Conservation (phyloP, 2,888 invertebrate genomes). For the Andricus curvator region DNA sequence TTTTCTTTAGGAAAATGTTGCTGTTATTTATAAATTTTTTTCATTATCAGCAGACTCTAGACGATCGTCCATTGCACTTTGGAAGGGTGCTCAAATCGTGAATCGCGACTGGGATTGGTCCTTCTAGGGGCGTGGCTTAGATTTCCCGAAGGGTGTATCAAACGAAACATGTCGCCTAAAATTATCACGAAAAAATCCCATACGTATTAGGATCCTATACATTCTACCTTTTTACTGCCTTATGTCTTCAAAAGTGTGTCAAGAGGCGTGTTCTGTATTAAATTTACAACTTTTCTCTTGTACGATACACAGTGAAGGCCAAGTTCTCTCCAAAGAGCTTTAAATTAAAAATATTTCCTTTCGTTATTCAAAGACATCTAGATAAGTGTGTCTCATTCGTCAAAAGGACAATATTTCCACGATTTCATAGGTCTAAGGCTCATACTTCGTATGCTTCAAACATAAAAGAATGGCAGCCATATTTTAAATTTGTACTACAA, state of each 20-base stretch:
- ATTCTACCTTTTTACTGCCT: not conserved
- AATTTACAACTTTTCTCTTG: not conserved
- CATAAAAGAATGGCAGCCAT: not conserved
- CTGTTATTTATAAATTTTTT: not conserved
- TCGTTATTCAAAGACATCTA: no score
- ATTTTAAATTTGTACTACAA: not conserved
- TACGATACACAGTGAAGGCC: not conserved
- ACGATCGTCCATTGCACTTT: constrained; percentile 25
- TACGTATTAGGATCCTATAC: not conserved
- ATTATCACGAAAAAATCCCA: constrained; percentile 4
- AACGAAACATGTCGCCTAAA: constrained; percentile 24
- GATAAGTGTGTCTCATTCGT: not conserved
- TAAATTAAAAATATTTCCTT: not conserved
- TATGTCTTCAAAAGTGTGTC: constrained; percentile 11
- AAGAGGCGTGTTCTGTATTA: constrained; percentile 18
- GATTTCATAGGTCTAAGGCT: not conserved
- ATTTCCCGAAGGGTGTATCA: constrained; percentile 22
- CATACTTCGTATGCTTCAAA: not conserved
- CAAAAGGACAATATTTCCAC: not conserved
- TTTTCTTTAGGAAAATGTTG: not conserved
- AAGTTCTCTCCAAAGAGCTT: not conserved
- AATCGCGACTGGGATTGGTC: constrained; percentile 29
- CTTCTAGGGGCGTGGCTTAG: constrained; percentile 33
- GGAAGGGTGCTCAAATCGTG: constrained; percentile 9
- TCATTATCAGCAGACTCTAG: not conserved